These are phyloP conservation scores for Rhagologus leucostigma DNA, from an alignment of 2,113 vertebrate species.

Conservation along the genomic window DNA sequence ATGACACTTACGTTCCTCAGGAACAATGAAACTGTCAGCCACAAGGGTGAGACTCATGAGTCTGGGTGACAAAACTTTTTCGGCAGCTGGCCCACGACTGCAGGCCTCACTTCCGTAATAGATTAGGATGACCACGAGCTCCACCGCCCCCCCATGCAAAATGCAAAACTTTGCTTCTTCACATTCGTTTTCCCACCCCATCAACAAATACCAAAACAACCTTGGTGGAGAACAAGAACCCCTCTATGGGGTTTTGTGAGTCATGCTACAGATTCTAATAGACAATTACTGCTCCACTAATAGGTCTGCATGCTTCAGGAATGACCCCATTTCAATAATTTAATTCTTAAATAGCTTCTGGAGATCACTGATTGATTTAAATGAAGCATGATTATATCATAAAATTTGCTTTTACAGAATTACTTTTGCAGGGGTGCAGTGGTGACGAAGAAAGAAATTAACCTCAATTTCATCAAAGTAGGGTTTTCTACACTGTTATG, in stretches of 20 bases:
- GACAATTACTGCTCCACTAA: neutral
- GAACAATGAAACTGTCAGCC: slow-evolving; percentile 69
- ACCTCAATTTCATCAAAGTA: neutral
- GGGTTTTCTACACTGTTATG: neutral
- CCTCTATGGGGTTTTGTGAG: neutral
- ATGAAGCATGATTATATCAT: neutral
- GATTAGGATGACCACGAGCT: slow-evolving; percentile 40
- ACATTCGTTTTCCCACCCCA: slow-evolving; percentile 6
- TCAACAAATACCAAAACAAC: neutral
- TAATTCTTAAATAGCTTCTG: neutral
- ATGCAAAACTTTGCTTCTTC: slow-evolving; percentile 9
- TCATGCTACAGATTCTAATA: neutral
- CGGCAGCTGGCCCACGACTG: slow-evolving; percentile 44
- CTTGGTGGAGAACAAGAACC: neutral
- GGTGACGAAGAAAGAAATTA: neutral
- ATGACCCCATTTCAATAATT: neutral
- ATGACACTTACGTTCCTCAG: slow-evolving; percentile 69
- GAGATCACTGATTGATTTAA: neutral
- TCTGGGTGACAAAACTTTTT: slow-evolving; percentile 52
- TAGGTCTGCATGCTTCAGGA: neutral
- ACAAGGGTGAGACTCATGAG: slow-evolving; percentile 51
- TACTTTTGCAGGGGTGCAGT: neutral
- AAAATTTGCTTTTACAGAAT: neutral
- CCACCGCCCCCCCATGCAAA: neutral
- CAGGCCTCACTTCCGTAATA: slow-evolving; percentile 54